A percentile compares a stretch with the other conserved stretches of the same genome.
These are phyloP conservation scores for Molanna angustata DNA, from an alignment of 2,888 invertebrate species.

Conservation along the genomic window DNA sequence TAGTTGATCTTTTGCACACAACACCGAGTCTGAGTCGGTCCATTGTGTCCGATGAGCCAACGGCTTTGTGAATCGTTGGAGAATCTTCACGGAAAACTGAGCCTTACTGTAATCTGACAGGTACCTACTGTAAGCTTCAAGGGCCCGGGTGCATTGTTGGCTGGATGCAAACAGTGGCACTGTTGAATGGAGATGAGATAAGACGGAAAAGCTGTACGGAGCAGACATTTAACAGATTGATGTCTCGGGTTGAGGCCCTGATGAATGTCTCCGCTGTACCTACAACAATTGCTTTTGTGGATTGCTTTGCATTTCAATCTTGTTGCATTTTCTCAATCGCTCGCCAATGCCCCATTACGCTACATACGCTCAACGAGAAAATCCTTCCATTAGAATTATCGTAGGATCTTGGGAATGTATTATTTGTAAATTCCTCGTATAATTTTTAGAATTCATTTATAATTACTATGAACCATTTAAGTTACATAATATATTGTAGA, in stretches of 20 bases:
- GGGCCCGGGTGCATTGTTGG: conserved; percentile 19
- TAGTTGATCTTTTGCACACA: too few relatives aligned
- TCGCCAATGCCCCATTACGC: conserved; percentile 4
- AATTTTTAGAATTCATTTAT: too few relatives aligned
- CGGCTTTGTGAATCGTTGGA: too few relatives aligned
- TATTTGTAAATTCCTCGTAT: conserved; percentile 3
- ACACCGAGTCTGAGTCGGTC: too few relatives aligned
- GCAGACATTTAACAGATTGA: conserved; percentile 24
- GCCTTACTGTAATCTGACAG: too few relatives aligned
- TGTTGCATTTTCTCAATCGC: conserved; percentile 1
- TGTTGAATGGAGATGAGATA: conserved; percentile 20
- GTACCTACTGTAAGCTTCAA: too few relatives aligned
- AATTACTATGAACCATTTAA: too few relatives aligned
- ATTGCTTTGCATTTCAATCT: conserved; percentile 16
- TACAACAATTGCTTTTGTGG: conserved; percentile 5
- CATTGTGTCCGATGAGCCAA: too few relatives aligned
- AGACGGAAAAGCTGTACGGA: conserved; percentile 17
- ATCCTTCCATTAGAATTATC: conserved; percentile 13
- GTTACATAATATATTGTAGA: too few relatives aligned
- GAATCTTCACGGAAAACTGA: too few relatives aligned
- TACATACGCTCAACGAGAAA: conserved; percentile 5
- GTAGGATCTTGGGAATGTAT: neutral
- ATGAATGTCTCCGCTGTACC: neutral
- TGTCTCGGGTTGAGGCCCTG: too few relatives aligned
- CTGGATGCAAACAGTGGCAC: conserved; percentile 11